Base-by-base conservation (phyloP, 2,888 invertebrate genomes). In the Oxyteleia sp. region DNA sequence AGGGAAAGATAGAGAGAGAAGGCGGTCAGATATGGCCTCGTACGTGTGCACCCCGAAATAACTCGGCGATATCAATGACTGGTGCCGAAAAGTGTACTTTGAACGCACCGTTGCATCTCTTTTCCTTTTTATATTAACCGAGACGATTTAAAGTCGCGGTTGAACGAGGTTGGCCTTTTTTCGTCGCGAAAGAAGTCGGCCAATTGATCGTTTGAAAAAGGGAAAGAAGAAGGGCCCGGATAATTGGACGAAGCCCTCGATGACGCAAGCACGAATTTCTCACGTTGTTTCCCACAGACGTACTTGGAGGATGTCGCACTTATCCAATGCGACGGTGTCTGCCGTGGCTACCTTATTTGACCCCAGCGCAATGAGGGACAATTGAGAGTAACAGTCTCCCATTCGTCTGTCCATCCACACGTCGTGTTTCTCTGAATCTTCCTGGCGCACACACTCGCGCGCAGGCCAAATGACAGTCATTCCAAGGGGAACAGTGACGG, bases 321-420 rank as follows among this genome's bases (percentile, higher is more conserved):
- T 72, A 81, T 64, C 66, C 74, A 74, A 51, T 81, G 86, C 86
- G 87, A 89, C 91, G 91, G 91, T 91, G 90, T 89, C 90, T 89
- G 87, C 88, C 88, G 89, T 90, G 88, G 91, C 90, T 93, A 92
- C 93, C 93, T 93, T 92, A 93, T 91, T 93, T 93, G 92, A 93
- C 93, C 93, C 91, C 92, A 87, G 89, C 90, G 88, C 93, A 93
- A 93, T 92, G 92, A 93, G 93, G 92, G 93, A 93, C 93, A 93
- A 93, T 93, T 93, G 93, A 92, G 92, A 91, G 92, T 93, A 93
- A 93, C 93, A 93, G 93, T 92, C 92, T 92, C 91, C 91, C 91
- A 91, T 92, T 91, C 92, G 91, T 91, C 89, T 90, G 91, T 89
- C 90, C 84, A 87, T 89, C 87, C 85, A 84, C 86, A 87, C 88